phyloP scores from a whole-genome alignment of 2,797 vertebrate species.

The Percopsis omiscomaycus region DNA sequence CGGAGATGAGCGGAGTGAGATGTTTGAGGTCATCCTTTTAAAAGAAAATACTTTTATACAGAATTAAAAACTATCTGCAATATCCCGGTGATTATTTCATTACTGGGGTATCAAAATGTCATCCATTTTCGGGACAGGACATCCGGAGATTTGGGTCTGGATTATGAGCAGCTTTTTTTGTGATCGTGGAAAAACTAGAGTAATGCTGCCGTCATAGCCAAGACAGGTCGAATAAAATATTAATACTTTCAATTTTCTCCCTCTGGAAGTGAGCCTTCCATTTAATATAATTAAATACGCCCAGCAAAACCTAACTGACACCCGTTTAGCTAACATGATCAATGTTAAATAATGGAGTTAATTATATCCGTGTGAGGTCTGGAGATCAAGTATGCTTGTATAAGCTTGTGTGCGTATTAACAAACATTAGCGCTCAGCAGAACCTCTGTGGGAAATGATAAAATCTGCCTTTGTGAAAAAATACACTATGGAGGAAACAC shows the following conservation, averaged over 20 bases:
- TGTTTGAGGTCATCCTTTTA: constrained; percentile 73
- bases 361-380: constrained; percentile 23
- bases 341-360: constrained; percentile 57
- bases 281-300: constrained; percentile 72
- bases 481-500: background rate
- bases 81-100: constrained; percentile 74
- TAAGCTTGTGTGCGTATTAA: constrained; percentile 4
- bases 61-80: constrained; percentile 71
- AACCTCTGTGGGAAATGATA: background rate
- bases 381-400: constrained; percentile 12
- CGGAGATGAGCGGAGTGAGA: constrained; percentile 63
- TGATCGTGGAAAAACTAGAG: constrained; percentile 45
- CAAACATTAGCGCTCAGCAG: constrained; percentile 12
- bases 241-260: constrained; percentile 61
- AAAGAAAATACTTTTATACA: constrained; percentile 75
- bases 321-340: constrained; percentile 54
- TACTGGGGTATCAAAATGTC: constrained; percentile 70
- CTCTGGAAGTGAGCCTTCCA: constrained; percentile 57
- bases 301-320: constrained; percentile 70
- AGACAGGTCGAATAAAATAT: constrained; percentile 69
- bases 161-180: constrained; percentile 26
- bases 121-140: constrained; percentile 61
- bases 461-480: too few relatives aligned
- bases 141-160: constrained; percentile 47
- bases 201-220: constrained; percentile 59